Conservation (phyloP, 2,888 invertebrate species). For the Hydropsyche betteni region DNA sequence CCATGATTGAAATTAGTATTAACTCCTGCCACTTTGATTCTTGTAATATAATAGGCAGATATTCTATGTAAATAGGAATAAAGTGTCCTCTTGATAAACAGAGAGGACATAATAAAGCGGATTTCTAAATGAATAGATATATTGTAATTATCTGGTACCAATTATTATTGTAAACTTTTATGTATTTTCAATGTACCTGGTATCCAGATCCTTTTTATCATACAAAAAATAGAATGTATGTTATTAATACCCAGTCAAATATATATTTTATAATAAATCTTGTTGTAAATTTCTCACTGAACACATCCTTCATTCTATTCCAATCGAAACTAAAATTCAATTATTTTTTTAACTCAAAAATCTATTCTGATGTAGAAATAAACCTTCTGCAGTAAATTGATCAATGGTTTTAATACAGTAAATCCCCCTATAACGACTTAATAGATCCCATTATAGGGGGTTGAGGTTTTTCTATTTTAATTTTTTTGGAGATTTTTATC, state of each 20-base stretch:
- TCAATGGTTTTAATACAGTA: too few relatives aligned
- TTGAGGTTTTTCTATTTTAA: too few relatives aligned
- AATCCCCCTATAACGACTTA: too few relatives aligned
- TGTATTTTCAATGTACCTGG: constrained; percentile 50
- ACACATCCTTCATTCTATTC: too few relatives aligned
- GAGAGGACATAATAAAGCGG: constrained; percentile 48
- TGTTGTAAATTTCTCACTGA: too few relatives aligned
- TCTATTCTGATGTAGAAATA: too few relatives aligned
- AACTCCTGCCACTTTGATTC: background rate
- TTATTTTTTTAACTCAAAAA: too few relatives aligned
- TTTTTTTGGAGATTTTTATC: too few relatives aligned
- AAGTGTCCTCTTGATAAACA: background rate
- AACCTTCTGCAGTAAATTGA: too few relatives aligned
- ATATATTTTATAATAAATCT: constrained; percentile 51
- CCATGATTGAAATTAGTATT: too few relatives aligned
- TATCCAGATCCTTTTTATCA: constrained; percentile 50
- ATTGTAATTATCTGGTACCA: constrained; percentile 48
- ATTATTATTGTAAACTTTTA: constrained; percentile 45
- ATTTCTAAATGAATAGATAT: constrained; percentile 51
- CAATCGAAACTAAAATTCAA: too few relatives aligned
- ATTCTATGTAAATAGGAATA: constrained; percentile 23
- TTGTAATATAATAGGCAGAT: constrained; percentile 22
- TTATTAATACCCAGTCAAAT: constrained; percentile 51
- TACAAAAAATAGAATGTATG: constrained; percentile 48
- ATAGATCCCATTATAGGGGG: too few relatives aligned